These are phyloP conservation scores for Cricetomys ansorgei DNA, from an alignment of 2,113 vertebrate genomes.

Conservation along the genomic window DNA sequence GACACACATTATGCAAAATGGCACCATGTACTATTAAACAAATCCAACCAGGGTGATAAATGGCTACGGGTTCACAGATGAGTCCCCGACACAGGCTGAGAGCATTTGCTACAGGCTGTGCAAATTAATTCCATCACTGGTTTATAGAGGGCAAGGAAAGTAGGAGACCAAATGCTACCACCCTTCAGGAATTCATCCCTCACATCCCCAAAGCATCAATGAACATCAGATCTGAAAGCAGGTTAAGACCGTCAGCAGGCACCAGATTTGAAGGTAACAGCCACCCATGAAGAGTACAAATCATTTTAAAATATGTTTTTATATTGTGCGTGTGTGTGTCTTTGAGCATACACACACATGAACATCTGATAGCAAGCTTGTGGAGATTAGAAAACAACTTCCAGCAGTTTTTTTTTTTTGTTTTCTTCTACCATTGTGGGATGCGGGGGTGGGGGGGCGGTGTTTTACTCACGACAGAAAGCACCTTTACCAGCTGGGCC, in stretches of 20 bases:
- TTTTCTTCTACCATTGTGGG: not conserved
- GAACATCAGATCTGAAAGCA: not conserved
- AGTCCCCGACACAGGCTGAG: not conserved
- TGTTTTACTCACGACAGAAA: not conserved
- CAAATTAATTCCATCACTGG: constrained; percentile 24
- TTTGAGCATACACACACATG: not conserved
- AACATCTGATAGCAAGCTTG: not conserved
- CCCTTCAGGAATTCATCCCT: not conserved
- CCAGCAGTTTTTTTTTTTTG: no score
- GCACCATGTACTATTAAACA: not conserved
- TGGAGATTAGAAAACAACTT: not conserved
- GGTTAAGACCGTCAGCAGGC: not conserved
- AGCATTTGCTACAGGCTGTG: not conserved
- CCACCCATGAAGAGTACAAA: not conserved
- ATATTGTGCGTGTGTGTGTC: not conserved
- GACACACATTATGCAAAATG: not conserved
- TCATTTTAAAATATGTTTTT: not conserved
- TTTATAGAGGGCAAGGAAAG: not conserved
- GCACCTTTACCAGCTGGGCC: not conserved
- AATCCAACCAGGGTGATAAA: constrained; percentile 31
- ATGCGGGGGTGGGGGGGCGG: not conserved
- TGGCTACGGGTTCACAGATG: constrained; percentile 35
- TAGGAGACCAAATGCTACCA: not conserved
- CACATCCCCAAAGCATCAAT: not conserved
- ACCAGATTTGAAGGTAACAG: not conserved